Conservation (phyloP, 2,113 vertebrate genomes). For the Athene cunicularia region DNA sequence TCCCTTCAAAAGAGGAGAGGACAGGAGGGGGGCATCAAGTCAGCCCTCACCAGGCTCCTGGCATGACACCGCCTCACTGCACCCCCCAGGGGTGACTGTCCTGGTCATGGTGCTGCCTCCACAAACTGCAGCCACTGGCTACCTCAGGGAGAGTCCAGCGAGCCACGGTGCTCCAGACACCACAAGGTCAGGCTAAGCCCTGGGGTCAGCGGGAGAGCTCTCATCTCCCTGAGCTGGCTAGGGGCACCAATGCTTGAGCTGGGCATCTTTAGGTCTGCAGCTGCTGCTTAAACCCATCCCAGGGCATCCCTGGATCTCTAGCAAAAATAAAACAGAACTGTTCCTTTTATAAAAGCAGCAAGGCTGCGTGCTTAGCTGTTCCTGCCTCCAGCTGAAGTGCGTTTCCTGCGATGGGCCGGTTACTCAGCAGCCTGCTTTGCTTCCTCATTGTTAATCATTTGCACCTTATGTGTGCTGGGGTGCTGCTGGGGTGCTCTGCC, state of each 20-base stretch:
- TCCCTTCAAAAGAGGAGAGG: neutral
- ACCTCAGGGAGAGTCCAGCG: neutral
- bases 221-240: neutral
- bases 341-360: no score
- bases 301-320: neutral
- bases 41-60: neutral
- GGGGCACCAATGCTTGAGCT: neutral
- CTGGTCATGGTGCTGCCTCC: neutral
- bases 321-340: neutral
- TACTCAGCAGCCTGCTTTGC: neutral
- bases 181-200: no score
- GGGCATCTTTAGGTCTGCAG: neutral
- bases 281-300: neutral
- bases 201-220: no score
- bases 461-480: neutral
- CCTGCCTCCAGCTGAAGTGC: neutral
- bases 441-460: neutral
- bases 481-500: neutral
- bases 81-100: no score
- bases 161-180: neutral
- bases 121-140: neutral
- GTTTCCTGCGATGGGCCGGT: fast-evolving
- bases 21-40: neutral
- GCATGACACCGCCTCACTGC: no score
- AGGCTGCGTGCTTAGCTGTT: neutral